Base-by-base conservation (phyloP, 1,140 invertebrate species). In the Drosophila sp. region DNA sequence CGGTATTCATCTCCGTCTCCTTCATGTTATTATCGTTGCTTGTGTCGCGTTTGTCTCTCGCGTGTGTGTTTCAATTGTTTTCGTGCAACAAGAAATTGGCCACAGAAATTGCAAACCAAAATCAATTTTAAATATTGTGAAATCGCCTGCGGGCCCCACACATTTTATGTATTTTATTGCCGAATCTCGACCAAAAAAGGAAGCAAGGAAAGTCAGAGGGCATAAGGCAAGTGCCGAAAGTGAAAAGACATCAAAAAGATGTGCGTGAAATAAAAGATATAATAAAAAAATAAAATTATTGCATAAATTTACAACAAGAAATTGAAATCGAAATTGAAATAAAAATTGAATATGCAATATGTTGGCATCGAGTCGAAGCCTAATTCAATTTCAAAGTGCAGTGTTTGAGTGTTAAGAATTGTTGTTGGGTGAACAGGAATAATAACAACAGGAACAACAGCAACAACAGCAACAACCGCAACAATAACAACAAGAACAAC, bases 11-110 rank as follows among this genome's bases (percentile, higher is more conserved):
- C 21, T 21, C 1, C 21, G 21, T 59, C n/a, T 50, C 7, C 46
- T 50, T 54, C 66, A 58, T 48, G 50, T n/a, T n/a, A n/a, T 57
- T 21, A 18, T 41, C 11, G 25, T 27, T 27, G 21, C n/a, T 14
- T 32, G 13, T 36, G 13, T 36, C 50, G 50, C 32, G 50, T 58
- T 41, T 51, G 46, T 40, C 46, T 53, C 25, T 64, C 62, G 62
- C 62, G 63, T 66, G 53, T 66, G 54, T 67, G 34, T 59, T 21
- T 45, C 62, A 72, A 72, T 72, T 72, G 69, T 58, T 65, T 50
- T 72, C 45, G 69, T 71, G 61, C 69, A 50, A 16, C 40, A 62
- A 45, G 18, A 65, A 72, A 65, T 48, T 64, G 34, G 48, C 65
- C 56, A 43, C 56, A 59, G 11, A 43, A 61, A 69, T 61, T 29